Base-by-base conservation (phyloP, 1,140 invertebrate genomes). In the Aricia agestis region DNA sequence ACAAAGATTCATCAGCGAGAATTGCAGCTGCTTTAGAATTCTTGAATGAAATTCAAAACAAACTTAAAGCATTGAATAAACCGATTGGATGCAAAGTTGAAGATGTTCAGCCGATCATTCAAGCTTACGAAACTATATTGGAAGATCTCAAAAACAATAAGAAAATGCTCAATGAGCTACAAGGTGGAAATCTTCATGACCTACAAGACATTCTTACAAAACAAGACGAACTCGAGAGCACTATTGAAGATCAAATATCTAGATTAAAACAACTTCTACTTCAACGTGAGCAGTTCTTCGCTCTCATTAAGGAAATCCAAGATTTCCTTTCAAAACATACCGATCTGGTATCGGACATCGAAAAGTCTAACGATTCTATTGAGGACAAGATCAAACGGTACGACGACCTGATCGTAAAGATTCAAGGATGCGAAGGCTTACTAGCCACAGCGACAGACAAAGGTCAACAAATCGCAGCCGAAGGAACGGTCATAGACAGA, bases 341-440 rank as follows among this genome's bases (percentile, higher is more conserved):
- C 0, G 95, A 97, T 82, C 94, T 98, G 10, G 95, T 98, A 0
- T 93, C 95, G 17, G 96, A 97, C 73, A 96, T 98, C 74, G 96
- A 98, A 82, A 96, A 95, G 80, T 94, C 95, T 1, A 95, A 95
- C 41, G 94, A 95, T 57, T 94, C 96, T 0, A 93, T 96, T 5
- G 95, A 97, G 83, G 97, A 98, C 45, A 98, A 98, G 84, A 97
- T 99, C 58, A 96, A 96, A 76, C 95, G 95, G 72, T 98, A 98
- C 77, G 95, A 98, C 84, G 96, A 97, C 77, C 94, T 96, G 0
- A 96, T 97, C 75, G 82, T 94, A 0, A 97, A 97, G 81, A 97
- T 97, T 63, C 96, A 97, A 89, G 96, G 97, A 81, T 97, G 96
- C 84, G 97, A 98, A 84, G 97, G 96, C n/a, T 92, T 95, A 10